phyloP scores from a whole-genome alignment of 2,113 vertebrate genomes.

The Ardeotis arabs region DNA sequence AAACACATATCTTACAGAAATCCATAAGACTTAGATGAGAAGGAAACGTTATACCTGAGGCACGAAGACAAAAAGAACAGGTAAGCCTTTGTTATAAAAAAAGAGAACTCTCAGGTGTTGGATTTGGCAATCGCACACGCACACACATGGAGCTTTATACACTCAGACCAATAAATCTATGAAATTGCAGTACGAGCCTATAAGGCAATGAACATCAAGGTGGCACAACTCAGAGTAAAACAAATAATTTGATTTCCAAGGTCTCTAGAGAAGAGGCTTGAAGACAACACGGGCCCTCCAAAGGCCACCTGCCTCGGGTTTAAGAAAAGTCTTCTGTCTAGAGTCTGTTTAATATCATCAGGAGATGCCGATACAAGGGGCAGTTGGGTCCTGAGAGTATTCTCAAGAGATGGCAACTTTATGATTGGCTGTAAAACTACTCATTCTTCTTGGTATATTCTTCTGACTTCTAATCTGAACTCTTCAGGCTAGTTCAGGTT shows the following conservation, averaged over 20 bases:
- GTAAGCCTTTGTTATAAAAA: background rate
- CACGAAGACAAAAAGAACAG: constrained; percentile 7
- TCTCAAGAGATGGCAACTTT: background rate
- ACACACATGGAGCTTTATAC: background rate
- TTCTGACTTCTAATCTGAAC: background rate
- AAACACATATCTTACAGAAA: constrained; percentile 51
- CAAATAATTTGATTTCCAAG: background rate
- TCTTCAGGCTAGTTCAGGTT: background rate
- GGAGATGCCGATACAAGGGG: background rate
- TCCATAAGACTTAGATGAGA: constrained; percentile 42
- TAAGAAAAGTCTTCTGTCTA: background rate
- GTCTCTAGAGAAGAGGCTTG: background rate
- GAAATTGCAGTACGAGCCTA: background rate
- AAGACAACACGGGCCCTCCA: background rate
- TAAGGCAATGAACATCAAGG: background rate
- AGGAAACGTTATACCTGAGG: constrained; percentile 36
- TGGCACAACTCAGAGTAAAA: background rate
- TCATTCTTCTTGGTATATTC: background rate
- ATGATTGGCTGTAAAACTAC: background rate
- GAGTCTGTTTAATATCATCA: background rate
- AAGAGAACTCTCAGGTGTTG: background rate
- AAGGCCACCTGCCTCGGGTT: background rate
- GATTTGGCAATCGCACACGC: background rate
- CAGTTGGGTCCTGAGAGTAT: background rate
- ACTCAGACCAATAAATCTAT: background rate